Conservation (phyloP, 2,888 invertebrate species). For the Catocala fraxini region DNA sequence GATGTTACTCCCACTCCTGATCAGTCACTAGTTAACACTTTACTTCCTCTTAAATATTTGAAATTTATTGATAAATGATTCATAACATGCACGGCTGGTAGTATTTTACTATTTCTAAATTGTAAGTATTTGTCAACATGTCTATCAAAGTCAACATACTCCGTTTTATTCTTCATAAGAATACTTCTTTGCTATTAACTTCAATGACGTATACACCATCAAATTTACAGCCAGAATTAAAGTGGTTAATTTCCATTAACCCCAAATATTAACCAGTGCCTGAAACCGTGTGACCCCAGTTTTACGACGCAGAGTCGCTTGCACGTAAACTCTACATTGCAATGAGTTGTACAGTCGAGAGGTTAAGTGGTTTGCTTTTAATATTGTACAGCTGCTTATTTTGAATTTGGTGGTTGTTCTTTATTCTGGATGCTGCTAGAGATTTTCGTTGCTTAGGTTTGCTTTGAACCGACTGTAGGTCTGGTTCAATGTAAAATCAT, state of each 20-base stretch:
- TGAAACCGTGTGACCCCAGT: slow-evolving; percentile 40
- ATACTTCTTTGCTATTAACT: slow-evolving; percentile 16
- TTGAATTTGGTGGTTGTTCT: neutral
- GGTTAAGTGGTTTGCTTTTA: slow-evolving; percentile 10
- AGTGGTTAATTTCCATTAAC: slow-evolving; percentile 52
- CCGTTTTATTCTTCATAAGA: slow-evolving; percentile 8
- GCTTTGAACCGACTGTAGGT: too few relatives aligned
- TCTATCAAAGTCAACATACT: too few relatives aligned
- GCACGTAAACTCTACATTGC: slow-evolving; percentile 34
- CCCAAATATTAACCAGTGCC: slow-evolving; percentile 43
- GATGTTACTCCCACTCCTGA: too few relatives aligned
- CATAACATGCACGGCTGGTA: too few relatives aligned
- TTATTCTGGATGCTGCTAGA: too few relatives aligned
- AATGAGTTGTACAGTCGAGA: slow-evolving; percentile 30
- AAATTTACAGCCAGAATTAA: slow-evolving; percentile 34
- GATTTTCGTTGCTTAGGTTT: too few relatives aligned
- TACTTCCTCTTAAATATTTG: too few relatives aligned
- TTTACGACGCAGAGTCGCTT: slow-evolving; percentile 35
- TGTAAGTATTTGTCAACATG: too few relatives aligned
- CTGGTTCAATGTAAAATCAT: too few relatives aligned
- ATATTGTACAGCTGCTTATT: neutral
- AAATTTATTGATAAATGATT: too few relatives aligned
- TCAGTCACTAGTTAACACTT: too few relatives aligned
- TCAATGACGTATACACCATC: slow-evolving; percentile 16
- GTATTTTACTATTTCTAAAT: too few relatives aligned